phyloP scores from a whole-genome alignment of 1,140 invertebrate species.

The Prorops nasuta region DNA sequence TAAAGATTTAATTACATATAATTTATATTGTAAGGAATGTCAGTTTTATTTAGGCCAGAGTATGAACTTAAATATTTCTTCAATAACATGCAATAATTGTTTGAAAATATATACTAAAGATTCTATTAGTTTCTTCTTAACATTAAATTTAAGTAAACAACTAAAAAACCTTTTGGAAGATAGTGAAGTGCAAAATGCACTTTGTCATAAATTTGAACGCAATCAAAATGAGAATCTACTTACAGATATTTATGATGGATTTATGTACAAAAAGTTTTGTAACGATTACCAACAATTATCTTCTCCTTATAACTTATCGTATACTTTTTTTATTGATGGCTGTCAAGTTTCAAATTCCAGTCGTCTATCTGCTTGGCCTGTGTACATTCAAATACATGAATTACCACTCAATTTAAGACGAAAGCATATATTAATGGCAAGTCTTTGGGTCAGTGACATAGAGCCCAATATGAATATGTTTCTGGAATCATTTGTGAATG shows the following conservation, averaged over 20 bases:
- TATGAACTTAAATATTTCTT: too few relatives aligned
- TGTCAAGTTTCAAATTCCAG: slow-evolving; percentile 6
- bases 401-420: slow-evolving; percentile 11
- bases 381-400: slow-evolving; percentile 13
- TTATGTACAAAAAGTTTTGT: neutral
- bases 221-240: slow-evolving; percentile 3
- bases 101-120: too few relatives aligned
- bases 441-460: slow-evolving; percentile 13
- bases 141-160: too few relatives aligned
- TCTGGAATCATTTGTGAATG: slow-evolving; percentile 15
- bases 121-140: too few relatives aligned
- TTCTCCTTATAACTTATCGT: slow-evolving; percentile 6
- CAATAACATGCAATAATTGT: too few relatives aligned
- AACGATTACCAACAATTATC: neutral
- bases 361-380: slow-evolving; percentile 7
- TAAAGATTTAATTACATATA: too few relatives aligned
- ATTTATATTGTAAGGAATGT: too few relatives aligned
- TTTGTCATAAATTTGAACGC: slow-evolving; percentile 4
- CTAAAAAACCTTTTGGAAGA: slow-evolving; percentile 2
- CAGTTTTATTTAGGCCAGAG: too few relatives aligned
- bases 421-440: slow-evolving; percentile 16
- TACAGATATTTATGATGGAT: slow-evolving; percentile 17
- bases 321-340: slow-evolving; percentile 9
- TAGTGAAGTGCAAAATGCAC: neutral
- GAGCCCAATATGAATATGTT: slow-evolving; percentile 21